These are phyloP conservation scores for Mnemiopsis leidyi DNA, from an alignment of 37 sponge, comb jelly and placozoan species.

Conservation along the genomic window DNA sequence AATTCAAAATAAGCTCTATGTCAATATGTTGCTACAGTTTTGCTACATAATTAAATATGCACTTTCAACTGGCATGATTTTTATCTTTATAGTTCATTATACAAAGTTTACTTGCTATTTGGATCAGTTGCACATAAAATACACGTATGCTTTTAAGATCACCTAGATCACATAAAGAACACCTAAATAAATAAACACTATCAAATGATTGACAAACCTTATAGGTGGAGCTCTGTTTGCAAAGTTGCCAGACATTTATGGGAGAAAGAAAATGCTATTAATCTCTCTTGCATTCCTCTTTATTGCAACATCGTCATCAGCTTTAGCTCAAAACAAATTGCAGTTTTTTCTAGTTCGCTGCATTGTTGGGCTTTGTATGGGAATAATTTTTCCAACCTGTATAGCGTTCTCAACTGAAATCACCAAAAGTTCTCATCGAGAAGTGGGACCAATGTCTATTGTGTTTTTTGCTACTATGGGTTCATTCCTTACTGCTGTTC, in stretches of 20 bases:
- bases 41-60: too few species aligned
- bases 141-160: too few species aligned
- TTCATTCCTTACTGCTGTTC: not conserved
- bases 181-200: too few species aligned
- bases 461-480: not conserved
- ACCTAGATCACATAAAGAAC: too few species aligned
- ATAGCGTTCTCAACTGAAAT: not conserved
- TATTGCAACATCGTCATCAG: not conserved
- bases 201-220: too few species aligned
- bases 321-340: conserved; percentile 6
- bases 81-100: too few species aligned
- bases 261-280: not conserved
- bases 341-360: not conserved
- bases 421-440: not conserved
- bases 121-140: too few species aligned
- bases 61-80: too few species aligned
- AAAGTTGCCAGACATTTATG: conserved; percentile 36
- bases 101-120: too few species aligned
- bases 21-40: too few species aligned
- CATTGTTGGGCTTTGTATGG: conserved; percentile 4
- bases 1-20: too few species aligned
- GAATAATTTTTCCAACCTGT: not conserved
- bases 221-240: not conserved
- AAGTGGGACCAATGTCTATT: not conserved
- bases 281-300: not conserved